Conservation (phyloP, 2,888 invertebrate genomes). For the Amphipyra berbera region DNA sequence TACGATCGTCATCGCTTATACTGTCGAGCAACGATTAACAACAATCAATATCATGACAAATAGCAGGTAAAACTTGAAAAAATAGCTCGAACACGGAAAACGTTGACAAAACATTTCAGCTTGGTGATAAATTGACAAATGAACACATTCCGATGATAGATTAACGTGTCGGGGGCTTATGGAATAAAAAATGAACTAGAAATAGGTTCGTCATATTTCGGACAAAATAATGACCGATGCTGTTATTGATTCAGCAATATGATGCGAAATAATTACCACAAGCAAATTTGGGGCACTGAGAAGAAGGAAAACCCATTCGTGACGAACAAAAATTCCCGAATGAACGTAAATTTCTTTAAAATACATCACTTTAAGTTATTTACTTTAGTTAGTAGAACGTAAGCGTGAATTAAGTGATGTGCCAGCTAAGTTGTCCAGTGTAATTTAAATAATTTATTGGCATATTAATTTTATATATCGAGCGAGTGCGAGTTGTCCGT, state of each 20-base stretch:
- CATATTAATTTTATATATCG: slow-evolving; percentile 3
- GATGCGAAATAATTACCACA: slow-evolving; percentile 2
- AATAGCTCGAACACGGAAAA: slow-evolving; percentile 1
- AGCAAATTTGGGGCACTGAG: slow-evolving; percentile 10
- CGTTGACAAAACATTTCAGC: not conserved
- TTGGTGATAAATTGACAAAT: slow-evolving; percentile 22
- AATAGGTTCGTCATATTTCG: slow-evolving; percentile 26
- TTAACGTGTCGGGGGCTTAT: slow-evolving; percentile 9
- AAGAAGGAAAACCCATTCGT: slow-evolving; percentile 39
- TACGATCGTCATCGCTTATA: slow-evolving; percentile 13
- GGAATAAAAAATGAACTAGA: slow-evolving; percentile 20
- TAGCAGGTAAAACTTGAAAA: slow-evolving; percentile 2
- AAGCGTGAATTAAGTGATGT: slow-evolving; percentile 9
- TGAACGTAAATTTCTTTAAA: slow-evolving; percentile 11
- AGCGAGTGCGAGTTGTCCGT: slow-evolving; percentile 6
- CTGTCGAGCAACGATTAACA: slow-evolving; percentile 8
- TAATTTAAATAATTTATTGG: slow-evolving; percentile 6
- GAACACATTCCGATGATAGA: slow-evolving; percentile 17
- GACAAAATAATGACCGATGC: not conserved
- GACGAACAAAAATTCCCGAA: slow-evolving; percentile 30
- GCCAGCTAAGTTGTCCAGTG: not conserved
- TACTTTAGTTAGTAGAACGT: slow-evolving; percentile 23
- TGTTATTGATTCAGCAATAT: slow-evolving; percentile 4
- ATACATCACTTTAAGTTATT: slow-evolving; percentile 4
- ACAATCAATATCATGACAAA: slow-evolving; percentile 20